These are phyloP conservation scores for Hippolais icterina DNA, from an alignment of 2,113 vertebrate genomes.

Conservation along the genomic window DNA sequence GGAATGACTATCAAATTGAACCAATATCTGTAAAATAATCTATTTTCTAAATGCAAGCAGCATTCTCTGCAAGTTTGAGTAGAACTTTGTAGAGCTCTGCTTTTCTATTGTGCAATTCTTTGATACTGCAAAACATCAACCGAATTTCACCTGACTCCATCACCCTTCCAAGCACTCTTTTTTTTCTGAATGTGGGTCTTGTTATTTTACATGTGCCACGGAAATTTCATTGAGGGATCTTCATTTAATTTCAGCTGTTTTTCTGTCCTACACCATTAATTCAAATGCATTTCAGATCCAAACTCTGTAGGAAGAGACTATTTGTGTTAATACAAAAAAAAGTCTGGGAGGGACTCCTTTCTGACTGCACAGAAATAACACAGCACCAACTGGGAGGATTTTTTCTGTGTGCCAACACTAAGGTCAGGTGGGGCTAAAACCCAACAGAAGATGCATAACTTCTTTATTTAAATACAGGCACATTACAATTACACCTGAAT, in stretches of 20 bases:
- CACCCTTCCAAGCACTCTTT: background rate
- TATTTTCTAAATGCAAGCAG: conserved; percentile 21
- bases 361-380: background rate
- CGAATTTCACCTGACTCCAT: background rate
- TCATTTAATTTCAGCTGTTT: background rate
- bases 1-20: conserved; percentile 8
- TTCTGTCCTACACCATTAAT: background rate
- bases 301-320: background rate
- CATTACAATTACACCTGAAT: background rate
- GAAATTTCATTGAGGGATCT: background rate
- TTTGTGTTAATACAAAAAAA: background rate
- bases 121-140: background rate
- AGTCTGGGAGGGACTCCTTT: background rate
- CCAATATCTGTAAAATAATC: conserved; percentile 24
- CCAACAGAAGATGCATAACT: background rate
- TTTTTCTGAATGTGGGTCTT: background rate
- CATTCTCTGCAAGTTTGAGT: background rate
- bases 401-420: background rate
- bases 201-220: background rate
- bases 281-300: background rate
- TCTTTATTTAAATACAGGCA: background rate
- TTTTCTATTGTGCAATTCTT: background rate
- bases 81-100: background rate
- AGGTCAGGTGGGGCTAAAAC: background rate
- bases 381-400: background rate